phyloP scores from a whole-genome alignment of 2,797 vertebrate species.

The Brachymystax lenok region DNA sequence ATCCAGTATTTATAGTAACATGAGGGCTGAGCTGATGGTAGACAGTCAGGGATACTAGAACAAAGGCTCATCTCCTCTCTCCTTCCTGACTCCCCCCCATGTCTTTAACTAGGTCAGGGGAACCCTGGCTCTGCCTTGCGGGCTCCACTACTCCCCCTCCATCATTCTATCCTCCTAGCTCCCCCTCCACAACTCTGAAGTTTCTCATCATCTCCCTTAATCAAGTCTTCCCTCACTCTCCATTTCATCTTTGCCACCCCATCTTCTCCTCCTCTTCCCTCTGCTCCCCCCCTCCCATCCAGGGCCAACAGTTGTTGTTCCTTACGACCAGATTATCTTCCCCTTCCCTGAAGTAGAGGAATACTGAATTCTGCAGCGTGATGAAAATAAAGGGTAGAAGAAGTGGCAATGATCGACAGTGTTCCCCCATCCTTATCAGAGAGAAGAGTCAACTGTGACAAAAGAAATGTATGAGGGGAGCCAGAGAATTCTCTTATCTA shows the following conservation, averaged over 20 bases:
- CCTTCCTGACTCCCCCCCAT: neutral
- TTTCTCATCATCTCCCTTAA: too few relatives aligned
- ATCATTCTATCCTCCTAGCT: neutral
- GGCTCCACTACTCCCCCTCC: neutral
- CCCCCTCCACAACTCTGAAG: too few relatives aligned
- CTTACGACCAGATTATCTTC: conserved; percentile 63
- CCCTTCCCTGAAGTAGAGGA: conserved; percentile 55
- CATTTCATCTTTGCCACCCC: neutral
- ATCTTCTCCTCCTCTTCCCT: neutral
- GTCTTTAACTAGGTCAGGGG: neutral
- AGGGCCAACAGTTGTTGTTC: conserved; percentile 66
- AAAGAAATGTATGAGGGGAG: conserved; percentile 61
- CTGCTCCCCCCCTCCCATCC: conserved; percentile 2
- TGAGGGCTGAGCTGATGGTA: neutral
- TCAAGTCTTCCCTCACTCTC: neutral
- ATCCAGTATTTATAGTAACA: neutral
- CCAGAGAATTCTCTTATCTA: conserved; percentile 40
- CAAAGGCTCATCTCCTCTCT: neutral
- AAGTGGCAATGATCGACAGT: conserved; percentile 10
- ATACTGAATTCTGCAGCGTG: conserved; percentile 46
- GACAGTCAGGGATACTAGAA: neutral
- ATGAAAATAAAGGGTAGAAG: conserved; percentile 14
- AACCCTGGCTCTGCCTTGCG: neutral
- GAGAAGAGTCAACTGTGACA: conserved; percentile 31
- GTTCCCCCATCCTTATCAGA: conserved; percentile 16